These are phyloP conservation scores for Lutjanus erythropterus DNA, from an alignment of 2,113 vertebrate genomes.

Conservation along the genomic window DNA sequence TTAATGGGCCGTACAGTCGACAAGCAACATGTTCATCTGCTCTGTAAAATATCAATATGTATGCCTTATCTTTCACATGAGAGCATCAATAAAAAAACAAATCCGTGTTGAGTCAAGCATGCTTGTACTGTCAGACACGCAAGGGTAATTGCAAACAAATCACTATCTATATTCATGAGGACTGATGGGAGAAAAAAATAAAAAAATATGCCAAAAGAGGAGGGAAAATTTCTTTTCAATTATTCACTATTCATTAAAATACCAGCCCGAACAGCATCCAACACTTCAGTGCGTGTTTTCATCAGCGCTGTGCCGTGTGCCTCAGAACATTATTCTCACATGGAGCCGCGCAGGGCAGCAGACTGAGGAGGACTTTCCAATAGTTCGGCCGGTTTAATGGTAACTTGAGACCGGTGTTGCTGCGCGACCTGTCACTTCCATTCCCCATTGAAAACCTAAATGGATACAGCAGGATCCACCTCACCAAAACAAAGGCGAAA, in stretches of 20 bases:
- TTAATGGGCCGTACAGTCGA: conserved; percentile 55
- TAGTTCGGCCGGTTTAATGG: conserved; percentile 8
- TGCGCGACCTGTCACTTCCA: conserved; percentile 43
- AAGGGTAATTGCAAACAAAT: conserved; percentile 41
- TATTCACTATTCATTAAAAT: conserved; percentile 31
- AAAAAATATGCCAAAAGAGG: neutral
- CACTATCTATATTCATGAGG: conserved; percentile 51
- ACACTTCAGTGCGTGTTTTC: neutral
- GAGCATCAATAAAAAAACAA: conserved; percentile 38
- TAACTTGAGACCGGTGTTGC: neutral
- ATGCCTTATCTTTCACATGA: conserved; percentile 34
- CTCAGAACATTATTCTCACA: conserved; percentile 23
- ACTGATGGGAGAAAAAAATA: conserved; percentile 2
- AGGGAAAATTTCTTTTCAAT: conserved; percentile 2
- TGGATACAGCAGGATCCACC: conserved; percentile 20
- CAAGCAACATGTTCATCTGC: conserved; percentile 44
- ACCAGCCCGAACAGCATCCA: neutral
- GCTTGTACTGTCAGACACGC: conserved; percentile 36
- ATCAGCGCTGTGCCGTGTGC: neutral
- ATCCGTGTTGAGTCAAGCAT: conserved; percentile 41
- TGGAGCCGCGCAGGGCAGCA: neutral
- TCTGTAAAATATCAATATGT: conserved; percentile 54
- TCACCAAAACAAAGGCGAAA: conserved; percentile 36
- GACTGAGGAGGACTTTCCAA: neutral
- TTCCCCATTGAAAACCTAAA: conserved; percentile 18